Evolutionary conservation across 2,888 invertebrate species (phyloP).

Genomic region (Meteorus cinctellus): DNA sequence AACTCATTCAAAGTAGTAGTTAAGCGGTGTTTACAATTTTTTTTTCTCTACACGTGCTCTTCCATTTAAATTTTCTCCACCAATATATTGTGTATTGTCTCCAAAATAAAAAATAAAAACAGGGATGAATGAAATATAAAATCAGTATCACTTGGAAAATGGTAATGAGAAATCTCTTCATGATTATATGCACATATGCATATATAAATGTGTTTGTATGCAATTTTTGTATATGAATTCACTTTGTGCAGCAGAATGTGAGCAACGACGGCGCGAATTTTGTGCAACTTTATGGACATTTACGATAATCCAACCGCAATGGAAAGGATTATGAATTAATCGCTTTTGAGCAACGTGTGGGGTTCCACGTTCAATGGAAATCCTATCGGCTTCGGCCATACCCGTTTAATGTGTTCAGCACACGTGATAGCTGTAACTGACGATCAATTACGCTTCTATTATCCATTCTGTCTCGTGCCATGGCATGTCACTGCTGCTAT

Average conservation of each 20-base stretch:
- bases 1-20: slow-evolving; percentile 22
- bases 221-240: not conserved
- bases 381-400: slow-evolving; percentile 44
- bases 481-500: not conserved
- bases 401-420: slow-evolving; percentile 41
- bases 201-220: not conserved
- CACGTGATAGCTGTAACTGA: slow-evolving; percentile 42
- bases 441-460: slow-evolving; percentile 43
- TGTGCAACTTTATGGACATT: slow-evolving; percentile 41
- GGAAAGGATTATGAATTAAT: slow-evolving; percentile 45
- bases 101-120: not conserved
- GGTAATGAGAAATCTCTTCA: not conserved
- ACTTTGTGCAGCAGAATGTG: not conserved
- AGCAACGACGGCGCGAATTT: slow-evolving; percentile 35
- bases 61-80: not conserved
- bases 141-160: not conserved
- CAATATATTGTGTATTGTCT: not conserved
- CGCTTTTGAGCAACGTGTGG: slow-evolving; percentile 41
- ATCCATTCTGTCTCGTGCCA: slow-evolving; percentile 24
- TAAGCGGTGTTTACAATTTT: slow-evolving; percentile 22
- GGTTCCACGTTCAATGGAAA: slow-evolving; percentile 44
- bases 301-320: slow-evolving; percentile 41
- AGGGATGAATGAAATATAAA: too few relatives aligned
- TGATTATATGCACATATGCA: not conserved
- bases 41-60: slow-evolving; percentile 13